phyloP scores from a whole-genome alignment of 2,888 invertebrate genomes.

The Eupithecia inturbata region DNA sequence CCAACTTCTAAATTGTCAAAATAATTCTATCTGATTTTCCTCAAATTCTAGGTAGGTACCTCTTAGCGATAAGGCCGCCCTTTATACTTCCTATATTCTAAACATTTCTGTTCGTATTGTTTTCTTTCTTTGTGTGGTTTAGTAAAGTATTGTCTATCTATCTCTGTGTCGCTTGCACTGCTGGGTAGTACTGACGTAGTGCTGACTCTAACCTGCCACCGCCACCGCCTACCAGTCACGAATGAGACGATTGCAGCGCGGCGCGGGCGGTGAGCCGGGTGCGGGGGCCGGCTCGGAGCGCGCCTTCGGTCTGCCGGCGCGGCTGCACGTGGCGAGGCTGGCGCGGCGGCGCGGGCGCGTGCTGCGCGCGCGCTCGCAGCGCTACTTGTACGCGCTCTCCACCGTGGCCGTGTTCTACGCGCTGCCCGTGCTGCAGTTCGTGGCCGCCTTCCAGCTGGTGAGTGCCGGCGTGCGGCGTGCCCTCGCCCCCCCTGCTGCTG shows the following conservation, averaged over 20 bases:
- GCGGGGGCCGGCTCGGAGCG: constrained; percentile 28
- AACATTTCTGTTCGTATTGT: no score
- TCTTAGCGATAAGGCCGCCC: no score
- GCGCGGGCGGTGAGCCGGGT: background rate
- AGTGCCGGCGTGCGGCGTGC: background rate
- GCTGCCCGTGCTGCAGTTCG: constrained; percentile 93
- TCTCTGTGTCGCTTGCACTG: no score
- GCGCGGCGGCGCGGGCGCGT: constrained; percentile 68
- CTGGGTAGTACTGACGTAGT: no score
- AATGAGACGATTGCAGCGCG: background rate
- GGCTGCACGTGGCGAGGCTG: constrained; percentile 72
- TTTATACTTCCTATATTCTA: no score
- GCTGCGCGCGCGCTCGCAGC: constrained; percentile 80
- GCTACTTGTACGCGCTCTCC: constrained; percentile 85
- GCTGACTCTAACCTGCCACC: no score
- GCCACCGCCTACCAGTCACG: no score
- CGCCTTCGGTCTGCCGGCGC: constrained; percentile 76
- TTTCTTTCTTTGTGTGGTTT: no score
- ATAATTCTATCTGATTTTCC: no score
- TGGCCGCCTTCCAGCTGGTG: constrained; percentile 91
- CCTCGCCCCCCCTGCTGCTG: background rate
- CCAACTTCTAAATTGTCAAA: no score
- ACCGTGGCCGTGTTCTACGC: constrained; percentile 94
- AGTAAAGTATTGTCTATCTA: no score
- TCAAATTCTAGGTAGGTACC: no score